A percentile compares a stretch with the other conserved stretches of the same genome.
These are phyloP conservation scores for Timandra comae DNA, from an alignment of 2,888 invertebrate species.

Conservation along the genomic window DNA sequence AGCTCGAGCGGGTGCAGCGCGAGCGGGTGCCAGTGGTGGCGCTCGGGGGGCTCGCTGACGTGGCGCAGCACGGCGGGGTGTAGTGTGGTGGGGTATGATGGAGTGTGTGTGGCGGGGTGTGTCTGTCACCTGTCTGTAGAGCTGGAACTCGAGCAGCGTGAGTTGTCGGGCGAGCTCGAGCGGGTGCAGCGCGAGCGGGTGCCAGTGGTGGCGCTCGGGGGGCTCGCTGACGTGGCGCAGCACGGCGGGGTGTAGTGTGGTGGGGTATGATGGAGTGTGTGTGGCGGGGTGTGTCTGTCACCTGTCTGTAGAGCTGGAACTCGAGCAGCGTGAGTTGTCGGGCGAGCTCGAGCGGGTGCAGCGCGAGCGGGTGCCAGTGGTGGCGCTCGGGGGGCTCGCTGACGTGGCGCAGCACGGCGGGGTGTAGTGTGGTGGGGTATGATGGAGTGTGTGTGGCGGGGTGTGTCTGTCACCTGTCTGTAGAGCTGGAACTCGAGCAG, in stretches of 20 bases:
- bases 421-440: no score
- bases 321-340: conserved; percentile 96
- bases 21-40: conserved; percentile 69
- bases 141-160: conserved; percentile 95
- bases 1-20: conserved; percentile 97
- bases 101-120: no score
- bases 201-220: conserved; percentile 51
- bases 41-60: conserved; percentile 47
- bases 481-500: conserved; percentile 93
- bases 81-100: no score
- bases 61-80: conserved; percentile 50
- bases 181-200: conserved; percentile 89
- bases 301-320: conserved; percentile 83
- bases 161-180: conserved; percentile 97
- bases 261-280: no score
- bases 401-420: conserved; percentile 46
- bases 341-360: conserved; percentile 98
- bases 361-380: conserved; percentile 77
- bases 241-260: no score
- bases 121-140: conserved; percentile 62
- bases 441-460: no score
- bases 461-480: conserved; percentile 33
- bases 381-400: conserved; percentile 42
- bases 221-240: conserved; percentile 48
- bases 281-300: no score